These are phyloP conservation scores for Tinea semifulvella DNA, from an alignment of 2,888 invertebrate genomes.

Conservation along the genomic window DNA sequence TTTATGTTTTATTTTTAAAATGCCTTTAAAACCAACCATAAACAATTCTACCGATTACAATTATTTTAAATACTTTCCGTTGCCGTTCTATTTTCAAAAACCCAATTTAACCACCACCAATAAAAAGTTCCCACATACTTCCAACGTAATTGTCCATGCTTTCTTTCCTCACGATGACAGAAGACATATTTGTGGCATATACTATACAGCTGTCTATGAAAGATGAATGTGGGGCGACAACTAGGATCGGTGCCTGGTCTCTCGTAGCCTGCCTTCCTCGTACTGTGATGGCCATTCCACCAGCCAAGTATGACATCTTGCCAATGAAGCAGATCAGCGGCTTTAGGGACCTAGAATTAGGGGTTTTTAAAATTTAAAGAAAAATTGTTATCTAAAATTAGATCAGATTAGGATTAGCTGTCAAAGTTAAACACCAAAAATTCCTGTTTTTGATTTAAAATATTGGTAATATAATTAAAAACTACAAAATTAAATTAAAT, in stretches of 20 bases:
- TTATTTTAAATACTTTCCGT: too few species aligned
- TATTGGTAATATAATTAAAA: too few species aligned
- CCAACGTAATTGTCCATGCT: slow-evolving; percentile 86
- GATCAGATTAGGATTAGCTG: background rate
- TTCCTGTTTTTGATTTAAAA: too few species aligned
- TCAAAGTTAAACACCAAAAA: too few species aligned
- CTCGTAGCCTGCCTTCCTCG: slow-evolving; percentile 80
- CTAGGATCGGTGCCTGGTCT: slow-evolving; percentile 84
- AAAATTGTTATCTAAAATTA: background rate
- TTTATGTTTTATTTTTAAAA: too few species aligned
- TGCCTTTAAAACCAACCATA: too few species aligned
- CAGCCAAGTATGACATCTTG: slow-evolving; percentile 76
- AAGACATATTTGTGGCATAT: slow-evolving; percentile 83
- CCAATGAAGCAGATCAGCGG: slow-evolving; percentile 78
- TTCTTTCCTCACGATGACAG: slow-evolving; percentile 84
- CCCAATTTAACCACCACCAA: slow-evolving; percentile 21
- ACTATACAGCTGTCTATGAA: slow-evolving; percentile 89
- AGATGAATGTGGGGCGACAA: slow-evolving; percentile 88
- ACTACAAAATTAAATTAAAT: too few species aligned
- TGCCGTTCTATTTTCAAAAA: too few species aligned
- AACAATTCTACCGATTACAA: too few species aligned
- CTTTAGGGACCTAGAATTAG: slow-evolving; percentile 58
- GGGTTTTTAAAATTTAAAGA: background rate
- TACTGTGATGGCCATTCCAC: slow-evolving; percentile 80
- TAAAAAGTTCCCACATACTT: slow-evolving; percentile 71